phyloP scores from a whole-genome alignment of 1,140 invertebrate species.

The Zaprionus taronus region DNA sequence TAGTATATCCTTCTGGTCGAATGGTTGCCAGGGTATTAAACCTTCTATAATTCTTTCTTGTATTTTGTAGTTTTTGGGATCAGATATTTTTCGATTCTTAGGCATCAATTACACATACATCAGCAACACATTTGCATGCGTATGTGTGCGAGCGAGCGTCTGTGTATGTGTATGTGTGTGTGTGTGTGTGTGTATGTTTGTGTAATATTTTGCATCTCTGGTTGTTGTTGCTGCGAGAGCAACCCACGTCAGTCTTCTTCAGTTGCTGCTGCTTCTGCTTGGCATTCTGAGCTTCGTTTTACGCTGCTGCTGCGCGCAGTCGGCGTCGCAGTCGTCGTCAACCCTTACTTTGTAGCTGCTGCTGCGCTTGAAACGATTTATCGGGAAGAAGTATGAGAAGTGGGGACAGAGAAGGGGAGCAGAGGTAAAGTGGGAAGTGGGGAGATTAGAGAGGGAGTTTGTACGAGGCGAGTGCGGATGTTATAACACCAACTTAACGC shows the following conservation, averaged over 20 bases:
- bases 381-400: not conserved
- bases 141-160: not conserved
- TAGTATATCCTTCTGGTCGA: too few species aligned
- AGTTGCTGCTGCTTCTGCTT: conserved; percentile 20
- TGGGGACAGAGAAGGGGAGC: not conserved
- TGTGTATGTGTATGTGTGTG: not conserved
- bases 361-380: conserved; percentile 49
- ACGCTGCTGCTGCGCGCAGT: conserved; percentile 9
- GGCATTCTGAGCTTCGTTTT: conserved; percentile 41
- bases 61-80: conserved; percentile 2
- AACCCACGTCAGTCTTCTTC: conserved; percentile 49
- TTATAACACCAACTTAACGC: conserved; percentile 47
- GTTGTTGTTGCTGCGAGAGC: conserved; percentile 19
- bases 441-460: too few species aligned
- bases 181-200: conserved; percentile 12
- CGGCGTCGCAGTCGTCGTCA: conserved; percentile 46
- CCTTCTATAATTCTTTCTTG: too few species aligned
- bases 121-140: not conserved
- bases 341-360: conserved; percentile 75
- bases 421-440: too few species aligned
- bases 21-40: not conserved
- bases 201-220: conserved; percentile 4
- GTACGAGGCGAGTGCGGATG: conserved; percentile 9
- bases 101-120: conserved; percentile 21
- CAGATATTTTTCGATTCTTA: conserved; percentile 17